Percentiles rank a stretch among this genome's conserved stretches.
phyloP scores from a whole-genome alignment of 1,140 invertebrate species.

The Brachionus calyciflorus region DNA sequence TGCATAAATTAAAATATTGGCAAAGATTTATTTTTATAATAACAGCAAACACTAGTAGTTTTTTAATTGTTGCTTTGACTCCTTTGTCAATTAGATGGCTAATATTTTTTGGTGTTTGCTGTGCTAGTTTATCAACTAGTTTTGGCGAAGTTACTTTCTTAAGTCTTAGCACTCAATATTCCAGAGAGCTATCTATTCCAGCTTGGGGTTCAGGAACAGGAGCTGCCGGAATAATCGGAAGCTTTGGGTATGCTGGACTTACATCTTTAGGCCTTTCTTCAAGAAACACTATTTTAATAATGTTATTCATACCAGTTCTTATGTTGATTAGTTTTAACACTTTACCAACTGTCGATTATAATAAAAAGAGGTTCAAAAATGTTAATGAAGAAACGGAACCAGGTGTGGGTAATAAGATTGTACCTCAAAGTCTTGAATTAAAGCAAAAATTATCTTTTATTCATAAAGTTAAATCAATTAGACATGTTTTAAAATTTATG shows the following conservation, averaged over 20 bases:
- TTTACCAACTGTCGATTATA: constrained; percentile 4
- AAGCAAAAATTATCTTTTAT: background rate
- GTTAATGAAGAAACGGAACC: background rate
- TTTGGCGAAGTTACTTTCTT: constrained; percentile 78
- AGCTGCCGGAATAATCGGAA: constrained; percentile 75
- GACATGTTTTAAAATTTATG: constrained; percentile 71
- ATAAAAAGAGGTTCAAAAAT: background rate
- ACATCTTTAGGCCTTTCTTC: constrained; percentile 65
- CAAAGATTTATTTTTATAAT: constrained; percentile 47
- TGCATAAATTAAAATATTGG: constrained; percentile 54
- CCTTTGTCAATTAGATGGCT: background rate
- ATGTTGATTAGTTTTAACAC: constrained; percentile 65
- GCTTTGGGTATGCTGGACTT: constrained; percentile 71
- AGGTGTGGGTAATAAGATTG: background rate
- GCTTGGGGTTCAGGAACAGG: constrained; percentile 77
- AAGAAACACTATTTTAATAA: constrained; percentile 69
- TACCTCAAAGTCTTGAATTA: background rate
- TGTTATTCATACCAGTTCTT: constrained; percentile 71
- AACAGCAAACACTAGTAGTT: constrained; percentile 6
- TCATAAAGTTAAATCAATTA: constrained; percentile 14
- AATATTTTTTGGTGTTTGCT: constrained; percentile 68
- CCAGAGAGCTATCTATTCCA: constrained; percentile 68
- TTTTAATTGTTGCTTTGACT: constrained; percentile 47
- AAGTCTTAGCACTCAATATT: constrained; percentile 68
- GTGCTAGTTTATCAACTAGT: constrained; percentile 72